Evolutionary conservation across 2,113 vertebrate genomes (phyloP), one percentile per base, ranked within the genome.

Genomic region (Emberiza fucata): DNA sequence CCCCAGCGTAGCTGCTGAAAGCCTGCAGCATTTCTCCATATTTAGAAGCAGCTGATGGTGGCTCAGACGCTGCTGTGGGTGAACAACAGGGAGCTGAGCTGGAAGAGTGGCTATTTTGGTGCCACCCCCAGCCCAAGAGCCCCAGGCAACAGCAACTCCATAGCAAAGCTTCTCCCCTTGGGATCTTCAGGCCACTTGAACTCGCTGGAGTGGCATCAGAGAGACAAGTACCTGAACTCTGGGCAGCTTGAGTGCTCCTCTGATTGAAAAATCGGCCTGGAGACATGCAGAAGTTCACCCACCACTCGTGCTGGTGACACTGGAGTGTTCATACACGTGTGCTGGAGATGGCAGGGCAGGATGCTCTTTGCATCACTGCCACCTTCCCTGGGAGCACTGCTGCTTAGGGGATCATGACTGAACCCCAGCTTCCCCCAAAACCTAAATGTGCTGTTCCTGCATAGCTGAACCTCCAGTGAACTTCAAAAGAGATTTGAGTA

Each of bases 191-290:
- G 80, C 92, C 86, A 87, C 97, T 96, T 94, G 63, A 94, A 94
- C 12, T 0, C 2, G 1, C 81, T 93, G 77, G 90, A 95, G 79
- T 77, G 78, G 79, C 86, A 91, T 82, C 5, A 4, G 73, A 92
- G 79, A 94, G 79, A 93, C 80, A 95, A 95, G 92, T 64, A 89
- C 80, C 92, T 93, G 95, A 94, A 94, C 96, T 82, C 92, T 81
- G 86, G 54, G 86, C 71, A 83, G 82, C 73, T 85, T 40, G 82
- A 97, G 94, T 84, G 86, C 86, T 94, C 12, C 2, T 79, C 88
- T 95, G 95, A 94, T 95, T 90, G 95, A 93, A 96, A 96, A 93
- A 93, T 94, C 72, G 31, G 66, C 82, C 70, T 71, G 72, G 33
- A 75, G 56, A 68, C 0, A 5, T 4, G 8, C 15, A 15, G 66